These are phyloP conservation scores for Cephus nigrinus DNA, from an alignment of 2,888 invertebrate genomes.

Conservation along the genomic window DNA sequence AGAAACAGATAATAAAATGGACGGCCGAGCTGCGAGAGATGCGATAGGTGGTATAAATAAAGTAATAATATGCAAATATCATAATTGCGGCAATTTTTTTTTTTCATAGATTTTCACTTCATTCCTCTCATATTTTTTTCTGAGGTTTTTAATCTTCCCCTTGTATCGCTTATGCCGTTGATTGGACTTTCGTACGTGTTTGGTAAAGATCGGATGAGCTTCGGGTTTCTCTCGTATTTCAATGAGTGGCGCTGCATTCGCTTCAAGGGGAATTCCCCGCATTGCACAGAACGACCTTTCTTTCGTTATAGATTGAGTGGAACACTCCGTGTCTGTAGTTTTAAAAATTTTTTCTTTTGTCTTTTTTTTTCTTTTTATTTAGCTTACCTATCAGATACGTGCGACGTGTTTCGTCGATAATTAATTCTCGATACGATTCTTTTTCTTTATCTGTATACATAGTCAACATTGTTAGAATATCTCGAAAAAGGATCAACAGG, in stretches of 20 bases:
- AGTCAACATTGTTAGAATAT: slow-evolving; percentile 50
- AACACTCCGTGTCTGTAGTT: slow-evolving; percentile 13
- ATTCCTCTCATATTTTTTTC: slow-evolving; percentile 7
- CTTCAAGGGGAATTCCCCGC: too few species aligned
- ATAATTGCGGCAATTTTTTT: too few species aligned
- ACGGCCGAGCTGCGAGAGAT: slow-evolving; percentile 33
- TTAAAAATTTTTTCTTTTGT: slow-evolving; percentile 6
- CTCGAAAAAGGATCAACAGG: slow-evolving; percentile 48
- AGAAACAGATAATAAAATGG: slow-evolving; percentile 14
- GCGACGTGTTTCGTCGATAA: slow-evolving; percentile 7
- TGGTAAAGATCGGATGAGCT: too few species aligned
- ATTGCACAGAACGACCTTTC: too few species aligned
- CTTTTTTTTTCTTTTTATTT: slow-evolving; percentile 11
- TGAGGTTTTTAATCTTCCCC: slow-evolving; percentile 12
- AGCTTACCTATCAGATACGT: slow-evolving; percentile 18
- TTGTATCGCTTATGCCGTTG: too few species aligned
- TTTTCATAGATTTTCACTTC: slow-evolving; percentile 16
- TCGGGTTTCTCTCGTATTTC: too few species aligned
- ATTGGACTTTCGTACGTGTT: too few species aligned
- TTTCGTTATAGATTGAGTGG: too few species aligned
- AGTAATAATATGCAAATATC: too few species aligned
- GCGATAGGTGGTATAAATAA: slow-evolving; percentile 21
- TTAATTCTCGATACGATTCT: neutral
- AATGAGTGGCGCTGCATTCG: too few species aligned
- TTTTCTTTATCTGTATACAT: slow-evolving; percentile 34